Percentiles rank a stretch among this genome's conserved stretches.
Evolutionary conservation across 37 sponge, comb jelly and placozoan species (phyloP).

Genomic region (Petrosia ficiformis): DNA sequence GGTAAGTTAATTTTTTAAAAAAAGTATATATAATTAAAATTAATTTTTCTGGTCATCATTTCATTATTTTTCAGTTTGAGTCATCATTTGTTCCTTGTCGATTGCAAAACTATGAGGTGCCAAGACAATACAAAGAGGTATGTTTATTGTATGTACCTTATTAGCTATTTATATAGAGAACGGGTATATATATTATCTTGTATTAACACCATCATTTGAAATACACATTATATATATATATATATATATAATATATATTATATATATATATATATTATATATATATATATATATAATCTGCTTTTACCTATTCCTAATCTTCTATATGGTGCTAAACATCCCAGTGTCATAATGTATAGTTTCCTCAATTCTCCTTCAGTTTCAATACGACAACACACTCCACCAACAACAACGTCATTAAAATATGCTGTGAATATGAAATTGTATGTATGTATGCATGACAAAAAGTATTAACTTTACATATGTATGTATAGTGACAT

Average conservation of each 20-base stretch:
- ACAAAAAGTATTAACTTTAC: too few species aligned
- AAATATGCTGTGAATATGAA: constrained; percentile 94
- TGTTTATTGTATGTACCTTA: not conserved
- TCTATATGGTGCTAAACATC: constrained; percentile 89
- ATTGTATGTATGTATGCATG: too few species aligned
- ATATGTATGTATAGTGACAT: too few species aligned
- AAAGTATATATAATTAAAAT: not conserved
- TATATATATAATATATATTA: too few species aligned
- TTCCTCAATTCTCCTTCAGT: constrained; percentile 52
- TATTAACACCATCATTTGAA: too few species aligned
- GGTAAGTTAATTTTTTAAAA: constrained; percentile 14
- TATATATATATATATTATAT: too few species aligned
- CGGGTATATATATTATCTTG: too few species aligned
- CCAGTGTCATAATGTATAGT: constrained; percentile 97
- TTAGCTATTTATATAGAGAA: too few species aligned
- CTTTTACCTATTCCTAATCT: constrained; percentile 86
- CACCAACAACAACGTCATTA: constrained; percentile 97
- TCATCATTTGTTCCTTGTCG: constrained; percentile 45
- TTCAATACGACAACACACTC: constrained; percentile 93
- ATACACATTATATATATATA: too few species aligned
- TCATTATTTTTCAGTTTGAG: constrained; percentile 51
- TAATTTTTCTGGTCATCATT: not conserved
- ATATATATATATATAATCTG: too few species aligned
- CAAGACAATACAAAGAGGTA: constrained; percentile 68
- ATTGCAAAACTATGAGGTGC: constrained; percentile 67